Evolutionary conservation across 2,113 vertebrate species (phyloP), one percentile per base, ranked within the genome.

Genomic region (Dolichotis patagonum): DNA sequence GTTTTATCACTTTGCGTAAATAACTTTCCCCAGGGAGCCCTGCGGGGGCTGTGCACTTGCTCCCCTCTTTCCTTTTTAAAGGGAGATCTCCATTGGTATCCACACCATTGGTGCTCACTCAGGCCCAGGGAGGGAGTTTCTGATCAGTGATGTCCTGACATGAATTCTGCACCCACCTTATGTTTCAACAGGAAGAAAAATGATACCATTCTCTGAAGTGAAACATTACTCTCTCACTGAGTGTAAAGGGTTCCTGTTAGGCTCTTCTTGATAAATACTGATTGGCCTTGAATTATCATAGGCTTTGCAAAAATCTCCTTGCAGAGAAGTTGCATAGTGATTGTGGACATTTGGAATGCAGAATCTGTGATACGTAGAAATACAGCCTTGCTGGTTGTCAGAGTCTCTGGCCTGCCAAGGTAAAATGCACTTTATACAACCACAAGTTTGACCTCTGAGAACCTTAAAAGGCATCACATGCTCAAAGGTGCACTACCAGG

Each of bases 401-500:
- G 2, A 98, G 97, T 96, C 97, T 98, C 92, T 97, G 97, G 98
- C 97, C 96, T 98, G 98, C 97, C 98, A 98, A 98, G 97, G 98
- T 97, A 98, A 99, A 99, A 98, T 98, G 97, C 98, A 98, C 97
- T 98, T 99, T 99, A 99, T 98, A 98, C 98, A 98, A 98, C 98
- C 98, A 98, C 97, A 96, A 97, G 98, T 97, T 97, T 99, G 98
- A 99, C 98, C 98, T 99, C 98, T 60, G 94, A 98, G 98, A 99
- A 98, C 98, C 98, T 99, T 99, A 99, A 99, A 99, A 99, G 98
- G 98, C 97, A 98, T 98, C 98, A 98, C 97, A 98, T 99, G 99
- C 98, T 99, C 99, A 99, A 99, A 99, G 99, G 99, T 99, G 98
- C 99, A 99, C 99, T 99, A 99, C 98, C 90, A 99, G 98, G 98